A percentile compares a stretch with the other conserved stretches of the same genome.
phyloP scores from a whole-genome alignment of 2,113 vertebrate genomes.

The Arvicanthis niloticus region DNA sequence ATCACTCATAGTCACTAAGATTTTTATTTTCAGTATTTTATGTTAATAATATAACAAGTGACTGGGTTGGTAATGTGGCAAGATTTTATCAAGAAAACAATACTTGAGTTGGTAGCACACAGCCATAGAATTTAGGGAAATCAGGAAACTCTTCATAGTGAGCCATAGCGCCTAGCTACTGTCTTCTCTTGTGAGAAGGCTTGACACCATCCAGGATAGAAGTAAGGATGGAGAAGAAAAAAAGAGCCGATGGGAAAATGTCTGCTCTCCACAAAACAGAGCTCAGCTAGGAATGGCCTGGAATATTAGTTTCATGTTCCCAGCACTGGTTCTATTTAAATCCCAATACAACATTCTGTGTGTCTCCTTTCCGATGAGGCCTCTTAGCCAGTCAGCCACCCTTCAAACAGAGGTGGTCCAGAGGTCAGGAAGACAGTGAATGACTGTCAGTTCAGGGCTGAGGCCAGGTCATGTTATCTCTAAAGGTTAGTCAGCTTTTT shows the following conservation, averaged over 20 bases:
- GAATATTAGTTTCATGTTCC: not conserved
- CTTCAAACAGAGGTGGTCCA: not conserved
- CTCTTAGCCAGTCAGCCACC: not conserved
- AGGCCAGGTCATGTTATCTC: not conserved
- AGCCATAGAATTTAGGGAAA: not conserved
- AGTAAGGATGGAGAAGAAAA: not conserved
- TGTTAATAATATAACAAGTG: not conserved
- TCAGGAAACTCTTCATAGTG: not conserved
- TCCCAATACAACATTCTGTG: not conserved
- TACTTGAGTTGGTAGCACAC: not conserved
- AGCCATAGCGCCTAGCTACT: not conserved
- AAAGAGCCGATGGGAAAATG: not conserved
- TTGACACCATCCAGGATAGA: not conserved
- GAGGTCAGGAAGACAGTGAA: not conserved
- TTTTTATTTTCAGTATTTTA: not conserved
- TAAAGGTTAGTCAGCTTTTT: not conserved
- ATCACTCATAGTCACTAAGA: not conserved
- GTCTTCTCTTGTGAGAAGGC: not conserved
- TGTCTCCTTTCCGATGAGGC: not conserved
- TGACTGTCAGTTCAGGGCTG: not conserved
- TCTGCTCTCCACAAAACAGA: not conserved
- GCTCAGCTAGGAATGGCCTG: not conserved
- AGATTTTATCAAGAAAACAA: conserved; percentile 28
- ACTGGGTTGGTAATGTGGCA: not conserved
- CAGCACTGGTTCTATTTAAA: not conserved